Conservation (phyloP, 37 sponge, comb jelly and placozoan species). For the Halisarca cf. caerulea region DNA sequence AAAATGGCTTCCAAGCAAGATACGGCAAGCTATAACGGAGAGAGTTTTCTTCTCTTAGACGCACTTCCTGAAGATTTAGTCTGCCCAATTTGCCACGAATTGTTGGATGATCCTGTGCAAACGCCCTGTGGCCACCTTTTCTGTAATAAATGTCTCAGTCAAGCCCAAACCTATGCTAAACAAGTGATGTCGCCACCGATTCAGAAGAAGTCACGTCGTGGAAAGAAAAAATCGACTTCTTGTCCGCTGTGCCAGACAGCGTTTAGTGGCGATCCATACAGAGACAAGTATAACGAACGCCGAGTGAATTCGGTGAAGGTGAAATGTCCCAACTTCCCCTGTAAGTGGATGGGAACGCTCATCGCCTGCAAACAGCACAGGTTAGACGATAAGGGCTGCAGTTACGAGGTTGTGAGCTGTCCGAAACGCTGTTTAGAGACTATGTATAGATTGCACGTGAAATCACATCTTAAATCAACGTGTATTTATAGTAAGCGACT, state of each 20-base stretch:
- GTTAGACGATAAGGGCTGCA: background rate
- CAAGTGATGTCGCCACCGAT: background rate
- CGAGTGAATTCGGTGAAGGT: background rate
- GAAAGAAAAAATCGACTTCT: background rate
- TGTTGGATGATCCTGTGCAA: constrained; percentile 1
- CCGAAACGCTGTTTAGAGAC: background rate
- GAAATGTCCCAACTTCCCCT: constrained; percentile 1
- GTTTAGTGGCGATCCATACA: background rate
- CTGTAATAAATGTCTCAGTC: background rate
- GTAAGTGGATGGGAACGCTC: constrained; percentile 1
- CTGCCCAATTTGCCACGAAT: constrained; percentile 16
- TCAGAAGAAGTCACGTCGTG: background rate
- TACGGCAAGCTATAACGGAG: background rate
- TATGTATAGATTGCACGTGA: background rate
- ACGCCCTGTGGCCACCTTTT: constrained; percentile 26
- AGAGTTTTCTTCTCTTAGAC: background rate
- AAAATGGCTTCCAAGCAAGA: no score
- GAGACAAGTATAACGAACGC: constrained; percentile 8
- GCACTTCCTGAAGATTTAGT: constrained; percentile 9
- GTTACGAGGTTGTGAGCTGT: background rate
- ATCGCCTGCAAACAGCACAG: background rate
- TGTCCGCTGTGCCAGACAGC: background rate
- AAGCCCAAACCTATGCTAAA: background rate
- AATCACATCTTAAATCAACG: background rate
- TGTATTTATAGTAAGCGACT: background rate